phyloP scores from a whole-genome alignment of 2,797 vertebrate genomes.

The Phrynocephalus vlangalii region DNA sequence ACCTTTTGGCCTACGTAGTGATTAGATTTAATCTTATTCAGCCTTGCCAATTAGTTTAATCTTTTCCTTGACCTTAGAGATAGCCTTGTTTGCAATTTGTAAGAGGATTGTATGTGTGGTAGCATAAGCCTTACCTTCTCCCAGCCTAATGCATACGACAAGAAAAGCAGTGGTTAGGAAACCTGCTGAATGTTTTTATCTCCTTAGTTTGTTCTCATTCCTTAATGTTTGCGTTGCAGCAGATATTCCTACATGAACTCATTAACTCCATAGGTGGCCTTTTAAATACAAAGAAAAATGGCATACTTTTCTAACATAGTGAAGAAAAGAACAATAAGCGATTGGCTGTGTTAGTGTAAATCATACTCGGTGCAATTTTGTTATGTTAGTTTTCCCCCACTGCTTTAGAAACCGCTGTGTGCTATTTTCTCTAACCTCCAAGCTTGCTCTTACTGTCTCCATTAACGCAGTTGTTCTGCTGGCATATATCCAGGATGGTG shows the following conservation, averaged over 20 bases:
- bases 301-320: neutral
- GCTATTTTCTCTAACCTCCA: neutral
- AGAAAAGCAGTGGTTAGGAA: constrained; percentile 3
- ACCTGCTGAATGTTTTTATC: neutral
- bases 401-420: constrained; percentile 4
- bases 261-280: neutral
- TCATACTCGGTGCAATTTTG: neutral
- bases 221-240: constrained; percentile 22
- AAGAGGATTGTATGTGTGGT: constrained; percentile 25
- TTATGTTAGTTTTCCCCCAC: neutral
- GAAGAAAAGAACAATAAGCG: constrained; percentile 21
- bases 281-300: neutral
- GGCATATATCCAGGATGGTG: neutral
- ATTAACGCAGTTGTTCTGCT: neutral
- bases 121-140: neutral
- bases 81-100: constrained; percentile 49
- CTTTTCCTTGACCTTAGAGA: constrained; percentile 62
- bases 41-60: constrained; percentile 65
- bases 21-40: constrained; percentile 40
- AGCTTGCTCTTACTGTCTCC: neutral
- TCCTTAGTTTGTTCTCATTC: neutral
- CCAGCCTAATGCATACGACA: fast-evolving
- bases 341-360: neutral
- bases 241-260: constrained; percentile 3
- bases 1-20: constrained; percentile 15